phyloP scores from a whole-genome alignment of 2,888 invertebrate genomes.

The Criorhina ranunculi region DNA sequence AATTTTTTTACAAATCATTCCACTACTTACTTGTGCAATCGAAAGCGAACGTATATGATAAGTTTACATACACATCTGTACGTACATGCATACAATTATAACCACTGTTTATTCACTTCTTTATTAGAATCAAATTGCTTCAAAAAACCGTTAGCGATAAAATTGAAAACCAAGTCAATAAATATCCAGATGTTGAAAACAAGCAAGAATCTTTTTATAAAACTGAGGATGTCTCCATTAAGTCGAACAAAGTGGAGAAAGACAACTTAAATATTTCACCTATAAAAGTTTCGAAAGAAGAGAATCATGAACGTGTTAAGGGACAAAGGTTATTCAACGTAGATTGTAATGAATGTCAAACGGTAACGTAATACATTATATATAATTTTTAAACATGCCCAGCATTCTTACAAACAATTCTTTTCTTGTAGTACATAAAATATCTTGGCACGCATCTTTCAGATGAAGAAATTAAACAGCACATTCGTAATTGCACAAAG shows the following conservation, averaged over 20 bases:
- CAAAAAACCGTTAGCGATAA: constrained; percentile 51
- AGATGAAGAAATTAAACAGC: constrained; percentile 79
- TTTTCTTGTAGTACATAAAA: constrained; percentile 79
- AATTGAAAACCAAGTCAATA: neutral
- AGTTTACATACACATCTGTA: too few species aligned
- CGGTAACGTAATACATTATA: constrained; percentile 74
- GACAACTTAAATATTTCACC: neutral
- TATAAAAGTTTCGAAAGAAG: constrained; percentile 13
- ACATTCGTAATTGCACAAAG: constrained; percentile 80
- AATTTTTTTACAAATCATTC: too few species aligned
- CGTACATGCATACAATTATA: neutral
- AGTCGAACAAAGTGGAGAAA: constrained; percentile 6
- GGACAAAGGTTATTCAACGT: constrained; percentile 78
- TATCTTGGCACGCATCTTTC: constrained; percentile 79
- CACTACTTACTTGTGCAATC: too few species aligned
- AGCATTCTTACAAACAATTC: neutral
- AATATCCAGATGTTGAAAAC: constrained; percentile 6
- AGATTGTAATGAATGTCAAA: constrained; percentile 80
- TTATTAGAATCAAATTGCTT: constrained; percentile 56
- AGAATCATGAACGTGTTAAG: constrained; percentile 63
- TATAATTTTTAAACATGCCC: neutral
- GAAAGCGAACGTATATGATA: too few species aligned
- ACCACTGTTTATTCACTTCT: neutral
- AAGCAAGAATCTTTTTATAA: constrained; percentile 19
- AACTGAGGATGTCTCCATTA: constrained; percentile 10